Evolutionary conservation across 35 echinoderm and acorn worm genomes (phyloP).

Genomic region (Nesometra sesokonis): DNA sequence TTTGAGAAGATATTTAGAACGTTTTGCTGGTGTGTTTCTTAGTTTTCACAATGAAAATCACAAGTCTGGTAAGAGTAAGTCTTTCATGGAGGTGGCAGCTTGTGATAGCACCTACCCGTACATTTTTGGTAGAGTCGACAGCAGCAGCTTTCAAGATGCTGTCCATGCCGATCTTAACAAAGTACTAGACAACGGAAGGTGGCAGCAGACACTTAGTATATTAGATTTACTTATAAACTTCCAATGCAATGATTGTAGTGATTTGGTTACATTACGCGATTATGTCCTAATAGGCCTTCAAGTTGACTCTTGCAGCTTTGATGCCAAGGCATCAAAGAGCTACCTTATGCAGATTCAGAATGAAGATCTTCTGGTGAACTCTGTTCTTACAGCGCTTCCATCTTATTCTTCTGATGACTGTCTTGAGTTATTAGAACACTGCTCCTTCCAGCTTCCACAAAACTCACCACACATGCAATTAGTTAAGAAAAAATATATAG

Average conservation of each 20-base stretch:
- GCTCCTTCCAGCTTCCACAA: constrained; percentile 3
- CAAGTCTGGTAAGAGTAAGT: neutral
- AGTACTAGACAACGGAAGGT: neutral
- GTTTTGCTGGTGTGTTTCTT: neutral
- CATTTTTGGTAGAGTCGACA: neutral
- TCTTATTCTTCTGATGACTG: constrained; percentile 21
- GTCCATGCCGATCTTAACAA: neutral
- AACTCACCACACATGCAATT: constrained; percentile 10
- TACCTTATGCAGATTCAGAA: constrained; percentile 20
- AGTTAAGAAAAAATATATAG: constrained; percentile 41
- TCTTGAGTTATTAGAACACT: constrained; percentile 49
- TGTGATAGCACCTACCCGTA: neutral
- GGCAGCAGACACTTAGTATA: neutral
- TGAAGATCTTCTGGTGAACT: constrained; percentile 15
- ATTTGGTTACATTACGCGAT: neutral
- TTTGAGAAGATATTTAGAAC: neutral
- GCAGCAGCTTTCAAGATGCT: neutral
- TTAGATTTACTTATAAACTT: neutral
- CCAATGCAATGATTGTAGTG: neutral
- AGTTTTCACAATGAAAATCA: neutral
- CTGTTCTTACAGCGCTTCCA: constrained; percentile 33
- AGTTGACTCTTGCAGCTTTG: neutral
- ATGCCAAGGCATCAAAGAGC: constrained; percentile 14
- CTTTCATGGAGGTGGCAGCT: neutral
- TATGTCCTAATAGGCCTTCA: neutral